Base-by-base conservation (phyloP, 1,140 invertebrate species). In the Trichonephila inaurata region DNA sequence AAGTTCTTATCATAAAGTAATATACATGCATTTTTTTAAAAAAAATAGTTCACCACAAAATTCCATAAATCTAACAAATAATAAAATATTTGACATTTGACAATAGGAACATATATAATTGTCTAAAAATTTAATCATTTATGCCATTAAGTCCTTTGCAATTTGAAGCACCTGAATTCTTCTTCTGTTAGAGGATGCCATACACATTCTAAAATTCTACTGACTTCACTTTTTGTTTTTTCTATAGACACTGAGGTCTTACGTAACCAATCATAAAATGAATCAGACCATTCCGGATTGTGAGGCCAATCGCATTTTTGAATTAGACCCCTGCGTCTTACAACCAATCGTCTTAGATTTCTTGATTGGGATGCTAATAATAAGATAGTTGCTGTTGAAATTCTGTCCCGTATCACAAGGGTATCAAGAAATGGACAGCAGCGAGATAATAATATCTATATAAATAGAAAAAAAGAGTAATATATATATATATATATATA, bases 341-440 rank as follows among this genome's bases (percentile, higher is more conserved):
- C 97, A 91, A 97, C 96, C 1, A 98, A 96, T 62, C 96, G 96
- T 61, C 96, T 96, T 40, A 98, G 96, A 94, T 97, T 97, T 91
- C 97, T 97, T 64, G 96, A 96, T 72, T 95, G 94, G 14, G 92
- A 89, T 0, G 97, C 97, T 58, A 98, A 96, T n/a, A 98, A 96
- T 51, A 98, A 95, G 19, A 98, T 96, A 1, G 98, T 98, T 0
- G 97, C 96, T 0, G 98, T 98, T 1, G 98, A 98, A 87, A 98
- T 97, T 95, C 97, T 96, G 95, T 98, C 98, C 7, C 97, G 96
- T 24, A 98, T 97, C 94, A 98, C 97, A 95, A 98, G 95, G 4
- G 97, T 97, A 85, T 96, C 96, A n/a, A 98, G 94, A 94, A 96
- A 96, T 28, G 96, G 96, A 91, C 94, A 94, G 33, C 44, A 72